Conservation (phyloP, 1,140 invertebrate species). For the Drosophila nigromelanica region DNA sequence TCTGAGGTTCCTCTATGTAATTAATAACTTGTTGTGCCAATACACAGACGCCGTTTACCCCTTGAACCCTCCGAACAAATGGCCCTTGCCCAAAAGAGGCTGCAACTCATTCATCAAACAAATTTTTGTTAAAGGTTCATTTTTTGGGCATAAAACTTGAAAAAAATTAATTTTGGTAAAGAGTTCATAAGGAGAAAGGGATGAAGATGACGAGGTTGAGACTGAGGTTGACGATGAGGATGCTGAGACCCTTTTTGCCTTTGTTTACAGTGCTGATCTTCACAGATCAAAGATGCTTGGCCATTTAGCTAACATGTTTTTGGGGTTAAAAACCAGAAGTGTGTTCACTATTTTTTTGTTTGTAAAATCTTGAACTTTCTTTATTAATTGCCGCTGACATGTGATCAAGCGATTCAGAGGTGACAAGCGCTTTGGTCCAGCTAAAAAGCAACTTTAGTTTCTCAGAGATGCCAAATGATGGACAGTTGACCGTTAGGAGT, state of each 20-base stretch:
- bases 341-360: slow-evolving; percentile 28
- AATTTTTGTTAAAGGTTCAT: not conserved
- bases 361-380: slow-evolving; percentile 66
- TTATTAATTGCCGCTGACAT: slow-evolving; percentile 71
- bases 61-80: slow-evolving; percentile 34
- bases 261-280: slow-evolving; percentile 27
- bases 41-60: slow-evolving; percentile 40
- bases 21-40: slow-evolving; percentile 78
- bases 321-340: slow-evolving; percentile 45
- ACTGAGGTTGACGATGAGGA: slow-evolving; percentile 28
- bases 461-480: slow-evolving; percentile 43
- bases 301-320: slow-evolving; percentile 22
- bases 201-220: slow-evolving; percentile 16
- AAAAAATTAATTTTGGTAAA: slow-evolving; percentile 65
- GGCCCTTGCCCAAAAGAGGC: slow-evolving; percentile 54
- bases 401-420: slow-evolving; percentile 38
- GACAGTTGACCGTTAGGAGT: slow-evolving; percentile 73
- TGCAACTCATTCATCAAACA: slow-evolving; percentile 30
- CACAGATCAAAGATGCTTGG: slow-evolving; percentile 63
- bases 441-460: slow-evolving; percentile 26
- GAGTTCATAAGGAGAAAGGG: slow-evolving; percentile 63
- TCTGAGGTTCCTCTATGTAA: slow-evolving; percentile 26
- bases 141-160: slow-evolving; percentile 56
- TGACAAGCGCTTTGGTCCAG: slow-evolving; percentile 68
- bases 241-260: slow-evolving; percentile 41